Evolutionary conservation across 2,888 invertebrate species (phyloP), one percentile per base, ranked within the genome.

Genomic region (Ormyrus thymus): DNA sequence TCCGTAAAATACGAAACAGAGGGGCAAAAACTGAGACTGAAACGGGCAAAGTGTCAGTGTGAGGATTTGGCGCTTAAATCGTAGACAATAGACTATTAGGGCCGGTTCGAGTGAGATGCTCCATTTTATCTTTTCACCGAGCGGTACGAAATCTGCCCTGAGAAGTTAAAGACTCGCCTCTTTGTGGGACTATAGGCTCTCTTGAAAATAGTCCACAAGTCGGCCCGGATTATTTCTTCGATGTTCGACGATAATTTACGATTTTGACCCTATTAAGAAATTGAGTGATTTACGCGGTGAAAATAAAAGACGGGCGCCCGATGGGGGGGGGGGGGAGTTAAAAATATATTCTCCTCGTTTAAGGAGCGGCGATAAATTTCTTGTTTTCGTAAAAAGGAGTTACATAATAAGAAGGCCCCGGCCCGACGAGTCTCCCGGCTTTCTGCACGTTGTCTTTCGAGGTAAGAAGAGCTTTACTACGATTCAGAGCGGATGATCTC

Each of bases 401-500:
- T 66, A 59, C 51, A 73, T 73, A 65, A 74, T 66, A 51, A 65
- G 50, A 53, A 58, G 51, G 9, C 50, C 29, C 58, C 11, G 58
- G 29, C 11, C 9, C 15, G 58, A 58, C 7, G 15, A 51, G 48
- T 1, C 15, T 10, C 45, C 6, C 13, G 46, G 29, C 0, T 43
- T 55, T 70, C 64, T 56, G 55, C 45, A 55, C 55, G 55, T 61
- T 50, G 69, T 53, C 58, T 65, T 70, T 46, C 46, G 45, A 51
- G 51, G 59, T 59, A 66, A 66, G 48, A 71, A 71, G 70, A 71
- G 66, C 71, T 72, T 77, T 72, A 70, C 69, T 53, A 65, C 69
- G 72, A 78, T 81, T 66, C 48, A 48, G 62, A 71, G 68, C 65
- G 85, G 86, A 85, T 87, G 80, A 87, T 87, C 87, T 85, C 83